Evolutionary conservation across 2,797 vertebrate species (phyloP).

Genomic region (Phrynocephalus vlangalii): DNA sequence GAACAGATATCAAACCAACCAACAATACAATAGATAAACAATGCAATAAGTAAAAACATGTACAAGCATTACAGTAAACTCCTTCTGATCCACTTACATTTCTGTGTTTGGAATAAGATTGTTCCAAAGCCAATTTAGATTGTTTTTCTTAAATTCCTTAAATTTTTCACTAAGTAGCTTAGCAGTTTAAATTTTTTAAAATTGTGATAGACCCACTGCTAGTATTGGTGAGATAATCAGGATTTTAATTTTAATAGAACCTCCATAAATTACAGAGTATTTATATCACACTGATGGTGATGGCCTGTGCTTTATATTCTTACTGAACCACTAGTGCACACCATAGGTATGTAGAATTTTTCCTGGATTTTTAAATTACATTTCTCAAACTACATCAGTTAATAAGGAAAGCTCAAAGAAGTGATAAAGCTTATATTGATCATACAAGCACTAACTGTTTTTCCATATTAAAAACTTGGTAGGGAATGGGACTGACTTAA

Average conservation of each 20-base stretch:
- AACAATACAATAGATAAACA: no score
- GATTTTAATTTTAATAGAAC: background rate
- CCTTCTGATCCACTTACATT: background rate
- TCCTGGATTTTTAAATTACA: slow-evolving; percentile 2
- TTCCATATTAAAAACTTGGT: slow-evolving; percentile 68
- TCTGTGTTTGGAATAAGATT: background rate
- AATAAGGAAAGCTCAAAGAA: slow-evolving; percentile 14
- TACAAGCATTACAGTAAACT: background rate
- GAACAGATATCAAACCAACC: no score
- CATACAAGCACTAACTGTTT: slow-evolving; percentile 41
- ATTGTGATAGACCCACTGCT: background rate
- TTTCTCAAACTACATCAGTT: slow-evolving; percentile 17
- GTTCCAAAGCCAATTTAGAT: background rate
- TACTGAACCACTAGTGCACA: no score
- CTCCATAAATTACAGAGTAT: background rate
- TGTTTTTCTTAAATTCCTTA: background rate
- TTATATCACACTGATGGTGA: background rate
- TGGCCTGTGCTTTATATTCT: background rate
- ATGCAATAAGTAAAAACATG: no score
- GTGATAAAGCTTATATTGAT: slow-evolving; percentile 17
- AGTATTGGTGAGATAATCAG: background rate
- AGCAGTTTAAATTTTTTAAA: background rate
- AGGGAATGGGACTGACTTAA: slow-evolving; percentile 45
- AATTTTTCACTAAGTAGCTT: background rate
- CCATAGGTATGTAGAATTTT: background rate